Conservation (phyloP, 1,140 invertebrate species). For the Anoplophora glabripennis region DNA sequence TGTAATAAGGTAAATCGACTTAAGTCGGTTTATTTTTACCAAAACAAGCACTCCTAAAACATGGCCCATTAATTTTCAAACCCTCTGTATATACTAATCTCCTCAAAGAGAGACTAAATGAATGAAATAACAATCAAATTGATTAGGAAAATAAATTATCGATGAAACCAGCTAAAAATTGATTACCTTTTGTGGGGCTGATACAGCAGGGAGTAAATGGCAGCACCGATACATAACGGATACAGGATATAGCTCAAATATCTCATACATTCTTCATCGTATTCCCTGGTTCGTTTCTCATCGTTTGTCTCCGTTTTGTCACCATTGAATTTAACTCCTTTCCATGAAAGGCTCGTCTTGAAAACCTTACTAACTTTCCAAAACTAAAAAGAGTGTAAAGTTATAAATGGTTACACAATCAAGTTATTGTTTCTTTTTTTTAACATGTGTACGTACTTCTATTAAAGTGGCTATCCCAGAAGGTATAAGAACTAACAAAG, state of each 20-base stretch:
- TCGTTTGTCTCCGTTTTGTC: constrained; percentile 53
- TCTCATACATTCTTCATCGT: constrained; percentile 87
- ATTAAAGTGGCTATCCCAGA: constrained; percentile 82
- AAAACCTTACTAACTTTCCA: constrained; percentile 95
- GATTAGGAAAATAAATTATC: background rate
- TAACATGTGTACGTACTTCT: constrained; percentile 59
- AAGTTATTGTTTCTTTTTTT: background rate
- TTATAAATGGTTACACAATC: too few relatives aligned
- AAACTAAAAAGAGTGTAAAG: constrained; percentile 68
- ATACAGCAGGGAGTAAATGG: constrained; percentile 89
- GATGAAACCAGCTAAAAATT: background rate
- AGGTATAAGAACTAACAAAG: constrained; percentile 85
- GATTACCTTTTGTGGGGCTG: constrained; percentile 82
- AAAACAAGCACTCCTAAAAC: too few relatives aligned
- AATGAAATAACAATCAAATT: too few relatives aligned
- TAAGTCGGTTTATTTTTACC: too few relatives aligned
- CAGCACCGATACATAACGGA: constrained; percentile 81
- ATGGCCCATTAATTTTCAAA: too few relatives aligned
- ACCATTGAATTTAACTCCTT: constrained; percentile 47
- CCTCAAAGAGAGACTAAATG: too few relatives aligned
- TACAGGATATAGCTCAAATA: constrained; percentile 91
- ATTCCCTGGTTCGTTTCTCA: constrained; percentile 78
- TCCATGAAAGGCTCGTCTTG: constrained; percentile 59
- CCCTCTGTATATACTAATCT: too few relatives aligned
- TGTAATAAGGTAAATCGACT: too few relatives aligned